phyloP scores from a whole-genome alignment of 2,797 vertebrate genomes.

The Microtus agrestis region DNA sequence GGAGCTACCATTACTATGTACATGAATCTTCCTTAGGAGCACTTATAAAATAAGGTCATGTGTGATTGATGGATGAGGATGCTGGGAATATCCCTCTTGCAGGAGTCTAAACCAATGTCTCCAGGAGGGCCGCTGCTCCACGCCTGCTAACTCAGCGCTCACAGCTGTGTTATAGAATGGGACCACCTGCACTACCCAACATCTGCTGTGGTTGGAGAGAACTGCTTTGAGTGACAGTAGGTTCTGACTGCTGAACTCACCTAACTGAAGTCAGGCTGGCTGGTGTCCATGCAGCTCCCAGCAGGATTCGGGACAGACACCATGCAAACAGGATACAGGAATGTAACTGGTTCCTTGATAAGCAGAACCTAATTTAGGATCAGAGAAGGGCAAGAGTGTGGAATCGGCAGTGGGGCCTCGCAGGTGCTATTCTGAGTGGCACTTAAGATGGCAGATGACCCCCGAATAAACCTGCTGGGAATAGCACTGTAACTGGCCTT shows the following conservation, averaged over 20 bases:
- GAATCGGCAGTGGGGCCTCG: neutral
- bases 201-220: neutral
- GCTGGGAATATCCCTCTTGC: no score
- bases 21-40: neutral
- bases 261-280: neutral
- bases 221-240: neutral
- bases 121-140: fast-evolving
- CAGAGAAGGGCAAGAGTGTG: neutral
- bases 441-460: neutral
- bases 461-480: slow-evolving; percentile 11
- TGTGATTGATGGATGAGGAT: neutral
- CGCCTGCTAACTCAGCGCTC: neutral
- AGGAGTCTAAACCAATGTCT: neutral
- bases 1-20: neutral
- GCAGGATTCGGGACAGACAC: neutral
- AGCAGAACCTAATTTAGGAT: neutral
- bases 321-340: neutral
- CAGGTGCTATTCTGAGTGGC: neutral
- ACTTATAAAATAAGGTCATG: neutral
- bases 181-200: neutral
- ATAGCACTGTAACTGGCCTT: neutral
- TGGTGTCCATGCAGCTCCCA: neutral
- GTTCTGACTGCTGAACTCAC: neutral
- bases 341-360: neutral
- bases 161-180: neutral